Evolutionary conservation across 2,797 vertebrate species (phyloP).

Genomic region (Coranthus polyacanthus): DNA sequence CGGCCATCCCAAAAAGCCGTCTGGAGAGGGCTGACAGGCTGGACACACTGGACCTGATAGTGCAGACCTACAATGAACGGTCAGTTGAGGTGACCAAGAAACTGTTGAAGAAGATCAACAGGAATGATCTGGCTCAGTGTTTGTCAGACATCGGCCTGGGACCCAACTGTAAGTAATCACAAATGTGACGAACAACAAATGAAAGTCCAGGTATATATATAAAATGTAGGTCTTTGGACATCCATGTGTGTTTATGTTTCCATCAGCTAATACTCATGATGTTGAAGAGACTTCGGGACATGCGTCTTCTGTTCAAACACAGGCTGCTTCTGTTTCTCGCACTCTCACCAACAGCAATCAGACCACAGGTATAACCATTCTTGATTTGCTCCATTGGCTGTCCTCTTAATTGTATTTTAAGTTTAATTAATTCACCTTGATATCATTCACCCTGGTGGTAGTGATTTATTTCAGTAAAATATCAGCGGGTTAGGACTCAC

Average conservation of each 20-base stretch:
- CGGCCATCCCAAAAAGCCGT: conserved; percentile 11
- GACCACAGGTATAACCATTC: no score
- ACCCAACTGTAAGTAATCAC: conserved; percentile 2
- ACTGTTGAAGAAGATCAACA: conserved; percentile 32
- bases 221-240: background rate
- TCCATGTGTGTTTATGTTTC: background rate
- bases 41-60: conserved; percentile 24
- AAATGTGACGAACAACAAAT: background rate
- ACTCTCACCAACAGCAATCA: background rate
- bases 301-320: no score
- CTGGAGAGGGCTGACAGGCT: conserved; percentile 25
- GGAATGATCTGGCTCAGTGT: conserved; percentile 34
- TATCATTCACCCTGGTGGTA: no score
- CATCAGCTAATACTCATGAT: background rate
- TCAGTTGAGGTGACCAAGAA: conserved; percentile 9
- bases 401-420: no score
- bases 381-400: no score
- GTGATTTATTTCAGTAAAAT: no score
- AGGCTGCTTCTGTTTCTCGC: background rate
- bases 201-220: background rate
- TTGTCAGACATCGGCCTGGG: conserved; percentile 2
- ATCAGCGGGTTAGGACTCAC: no score
- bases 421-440: no score
- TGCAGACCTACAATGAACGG: conserved; percentile 11
- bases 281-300: background rate